A percentile compares a stretch with the other conserved stretches of the same genome.
phyloP scores from a whole-genome alignment of 2,888 invertebrate genomes.

The Hartigia nigra region DNA sequence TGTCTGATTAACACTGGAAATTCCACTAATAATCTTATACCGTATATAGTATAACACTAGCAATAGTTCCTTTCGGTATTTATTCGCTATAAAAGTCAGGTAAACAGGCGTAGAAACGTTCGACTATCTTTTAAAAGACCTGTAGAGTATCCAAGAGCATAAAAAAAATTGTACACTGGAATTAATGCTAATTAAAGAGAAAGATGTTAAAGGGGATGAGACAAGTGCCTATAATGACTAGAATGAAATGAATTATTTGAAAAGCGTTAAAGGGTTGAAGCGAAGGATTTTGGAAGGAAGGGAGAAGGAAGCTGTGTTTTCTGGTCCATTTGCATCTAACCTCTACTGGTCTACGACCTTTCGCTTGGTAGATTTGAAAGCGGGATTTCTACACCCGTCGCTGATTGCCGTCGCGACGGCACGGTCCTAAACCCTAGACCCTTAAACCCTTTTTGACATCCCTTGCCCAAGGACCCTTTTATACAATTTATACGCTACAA shows the following conservation, averaged over 20 bases:
- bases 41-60: neutral
- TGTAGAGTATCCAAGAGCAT: neutral
- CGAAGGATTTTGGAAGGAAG: constrained; percentile 13
- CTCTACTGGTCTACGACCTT: constrained; percentile 9
- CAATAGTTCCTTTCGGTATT: neutral
- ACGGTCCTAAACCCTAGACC: neutral
- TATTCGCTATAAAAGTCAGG: neutral
- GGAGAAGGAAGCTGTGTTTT: constrained; percentile 42
- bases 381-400: neutral
- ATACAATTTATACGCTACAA: constrained; percentile 48
- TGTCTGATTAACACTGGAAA: neutral
- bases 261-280: constrained; percentile 39
- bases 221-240: constrained; percentile 6
- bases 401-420: neutral
- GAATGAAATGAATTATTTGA: constrained; percentile 38
- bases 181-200: neutral
- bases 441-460: constrained; percentile 6
- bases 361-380: constrained; percentile 2
- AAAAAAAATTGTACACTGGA: neutral
- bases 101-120: neutral
- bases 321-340: constrained; percentile 44
- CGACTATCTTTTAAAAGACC: neutral
- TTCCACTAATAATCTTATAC: neutral
- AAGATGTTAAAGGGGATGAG: neutral
- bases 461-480: constrained; percentile 11